Evolutionary conservation across 2,113 vertebrate species (phyloP).

Genomic region (Pseudorectes ferrugineus): DNA sequence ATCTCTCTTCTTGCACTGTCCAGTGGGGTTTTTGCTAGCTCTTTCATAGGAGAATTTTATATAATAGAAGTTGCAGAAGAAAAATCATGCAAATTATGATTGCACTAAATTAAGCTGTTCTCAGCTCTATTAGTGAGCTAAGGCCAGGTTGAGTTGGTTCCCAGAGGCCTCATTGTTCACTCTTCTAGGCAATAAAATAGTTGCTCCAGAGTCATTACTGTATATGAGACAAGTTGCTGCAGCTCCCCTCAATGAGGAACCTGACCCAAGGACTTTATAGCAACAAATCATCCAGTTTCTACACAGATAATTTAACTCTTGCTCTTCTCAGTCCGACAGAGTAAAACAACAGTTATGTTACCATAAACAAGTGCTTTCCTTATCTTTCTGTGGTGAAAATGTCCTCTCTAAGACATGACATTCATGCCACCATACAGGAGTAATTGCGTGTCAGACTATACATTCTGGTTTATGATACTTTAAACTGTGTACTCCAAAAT

Average conservation of each 20-base stretch:
- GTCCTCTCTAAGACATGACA: not conserved
- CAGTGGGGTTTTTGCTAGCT: not conserved
- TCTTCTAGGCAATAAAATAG: not conserved
- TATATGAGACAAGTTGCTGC: not conserved
- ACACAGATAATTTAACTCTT: not conserved
- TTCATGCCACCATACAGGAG: not conserved
- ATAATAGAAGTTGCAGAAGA: not conserved
- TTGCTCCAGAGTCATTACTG: not conserved
- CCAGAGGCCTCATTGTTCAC: constrained; percentile 11
- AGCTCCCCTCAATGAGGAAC: not conserved
- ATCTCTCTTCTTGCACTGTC: not conserved
- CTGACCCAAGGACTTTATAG: not conserved
- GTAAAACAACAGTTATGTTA: not conserved
- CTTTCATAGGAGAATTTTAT: not conserved
- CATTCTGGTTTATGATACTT: not conserved
- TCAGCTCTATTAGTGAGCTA: not conserved
- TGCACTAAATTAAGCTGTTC: not conserved
- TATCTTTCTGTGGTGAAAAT: not conserved
- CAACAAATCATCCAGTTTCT: not conserved
- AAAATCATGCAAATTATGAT: constrained; percentile 10
- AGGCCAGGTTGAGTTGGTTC: not conserved
- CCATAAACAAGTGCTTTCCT: not conserved
- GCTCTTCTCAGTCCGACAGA: not conserved
- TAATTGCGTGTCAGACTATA: not conserved
- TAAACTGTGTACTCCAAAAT: not conserved